Base-by-base conservation (phyloP, 2,797 vertebrate species). In the Phalloptychus januarius region DNA sequence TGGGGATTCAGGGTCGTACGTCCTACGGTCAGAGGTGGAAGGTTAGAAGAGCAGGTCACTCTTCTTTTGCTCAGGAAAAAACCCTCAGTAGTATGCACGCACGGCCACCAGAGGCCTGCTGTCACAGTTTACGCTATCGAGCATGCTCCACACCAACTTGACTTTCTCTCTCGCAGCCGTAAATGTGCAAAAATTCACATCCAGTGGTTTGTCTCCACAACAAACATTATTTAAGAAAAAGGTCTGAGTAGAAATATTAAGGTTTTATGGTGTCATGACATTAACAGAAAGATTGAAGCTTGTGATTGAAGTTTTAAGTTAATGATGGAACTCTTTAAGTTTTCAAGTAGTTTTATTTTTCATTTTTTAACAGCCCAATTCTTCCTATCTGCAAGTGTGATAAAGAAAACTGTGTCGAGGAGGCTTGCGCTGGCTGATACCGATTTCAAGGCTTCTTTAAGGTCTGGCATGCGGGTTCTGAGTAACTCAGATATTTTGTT, bases 11-110 rank as follows among this genome's bases (percentile, higher is more conserved):
- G 80, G 79, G 82, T 83, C 83, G 80, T 83, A 86, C 75, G 65
- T n/a, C 63, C 85, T 76, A 42, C 81, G 77, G 63, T 87, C 85
- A 92, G 76, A 87, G 91, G 92, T 94, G 86, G 89, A 71, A 91
- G 93, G 93, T 94, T 76, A 91, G 78, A 80, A 87, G 89, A 85
- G 65, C 80, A 77, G 89, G 89, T 90, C 86, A 87, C 25, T 81
- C 89, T 87, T 80, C 69, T 63, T 76, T 69, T 80, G 58, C 87
- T 80, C 77, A 76, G 75, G 84, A 83, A 86, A 42, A 44, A 28
- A 0, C 65, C 81, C 80, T 74, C 75, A 86, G 90, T 89, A 87
- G 86, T 15, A n/a, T 42, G 23, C 78, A 82, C 85, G 67, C 28
- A 77, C 82, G 82, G 87, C 88, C 89, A 85, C 79, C 76, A 79